Base-by-base conservation (phyloP, 1,140 invertebrate species). In the Liolophura sinensis region DNA sequence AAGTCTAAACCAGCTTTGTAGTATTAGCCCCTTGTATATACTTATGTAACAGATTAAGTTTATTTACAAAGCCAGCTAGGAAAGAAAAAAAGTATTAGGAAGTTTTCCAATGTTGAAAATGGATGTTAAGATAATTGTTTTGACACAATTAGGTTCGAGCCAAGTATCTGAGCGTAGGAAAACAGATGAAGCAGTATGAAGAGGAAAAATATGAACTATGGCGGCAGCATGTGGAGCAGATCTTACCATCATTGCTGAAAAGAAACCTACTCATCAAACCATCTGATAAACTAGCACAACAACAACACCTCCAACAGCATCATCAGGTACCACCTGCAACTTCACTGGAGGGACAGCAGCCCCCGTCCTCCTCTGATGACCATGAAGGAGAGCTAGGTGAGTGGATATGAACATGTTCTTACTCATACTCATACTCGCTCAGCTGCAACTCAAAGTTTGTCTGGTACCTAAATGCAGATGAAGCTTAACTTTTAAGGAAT, bases 141-240 rank as follows among this genome's bases (percentile, higher is more conserved):
- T 9, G 3, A 40, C 62, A 60, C 50, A 64, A 88, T 7, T 85
- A 91, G 78, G 89, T 91, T 0, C 92, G 93, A 74, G 84, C 88
- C 22, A 89, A 92, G 68, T 95, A 95, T 77, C 87, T 91, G 49
- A 86, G 85, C 20, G 83, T 95, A 7, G 91, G 89, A 1, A 91
- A 90, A 70, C 84, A 90, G 31, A 89, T 96, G 87, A 91, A 90
- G 76, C 82, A 87, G 1, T 96, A 90, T 78, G 93, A 96, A 84
- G 89, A 92, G 52, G 73, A 75, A 0, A 79, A 75, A 55, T 85
- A 83, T 65, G 78, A 79, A 22, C 65, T 73, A 62, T 86, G 85
- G 85, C 72, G 71, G 25, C 74, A 81, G 27, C 61, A 75, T 62
- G 81, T 82, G 11, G 84, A 84, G 57, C 70, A 75, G 15, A 63